These are phyloP conservation scores for Spea hammondii DNA, from an alignment of 2,797 vertebrate species.

Conservation along the genomic window DNA sequence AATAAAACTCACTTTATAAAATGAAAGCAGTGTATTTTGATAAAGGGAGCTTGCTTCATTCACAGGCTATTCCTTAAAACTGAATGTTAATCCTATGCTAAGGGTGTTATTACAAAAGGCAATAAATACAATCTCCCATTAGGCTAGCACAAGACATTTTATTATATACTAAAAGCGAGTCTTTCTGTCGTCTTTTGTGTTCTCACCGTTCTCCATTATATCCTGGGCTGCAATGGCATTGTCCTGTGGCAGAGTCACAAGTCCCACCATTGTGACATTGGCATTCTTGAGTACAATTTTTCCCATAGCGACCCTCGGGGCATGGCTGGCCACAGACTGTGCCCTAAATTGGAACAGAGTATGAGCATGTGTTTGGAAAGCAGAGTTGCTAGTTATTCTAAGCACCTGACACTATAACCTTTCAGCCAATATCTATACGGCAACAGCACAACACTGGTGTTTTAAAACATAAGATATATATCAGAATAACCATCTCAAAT, in stretches of 20 bases:
- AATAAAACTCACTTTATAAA: too few species aligned
- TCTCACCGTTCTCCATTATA: constrained; percentile 88
- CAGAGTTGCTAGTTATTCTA: constrained; percentile 40
- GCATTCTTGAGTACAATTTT: constrained; percentile 91
- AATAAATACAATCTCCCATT: too few species aligned
- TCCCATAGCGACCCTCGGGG: constrained; percentile 85
- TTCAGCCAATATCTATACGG: background rate
- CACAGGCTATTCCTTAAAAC: too few species aligned
- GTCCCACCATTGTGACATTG: constrained; percentile 92
- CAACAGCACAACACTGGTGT: background rate
- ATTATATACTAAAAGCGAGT: too few species aligned
- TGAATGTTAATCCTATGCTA: too few species aligned
- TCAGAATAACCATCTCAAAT: too few species aligned
- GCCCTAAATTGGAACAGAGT: constrained; percentile 75
- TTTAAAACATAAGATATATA: too few species aligned
- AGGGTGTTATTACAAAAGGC: too few species aligned
- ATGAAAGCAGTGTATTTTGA: too few species aligned
- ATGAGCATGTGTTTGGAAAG: constrained; percentile 52
- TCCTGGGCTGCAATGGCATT: constrained; percentile 86
- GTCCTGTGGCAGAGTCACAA: constrained; percentile 77
- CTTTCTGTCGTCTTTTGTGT: background rate
- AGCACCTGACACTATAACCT: constrained; percentile 30
- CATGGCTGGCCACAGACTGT: constrained; percentile 94
- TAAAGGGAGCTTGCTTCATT: too few species aligned
- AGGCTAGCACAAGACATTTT: too few species aligned